phyloP scores from a whole-genome alignment of 2,888 invertebrate species.

The Sinhomidia bicolor region DNA sequence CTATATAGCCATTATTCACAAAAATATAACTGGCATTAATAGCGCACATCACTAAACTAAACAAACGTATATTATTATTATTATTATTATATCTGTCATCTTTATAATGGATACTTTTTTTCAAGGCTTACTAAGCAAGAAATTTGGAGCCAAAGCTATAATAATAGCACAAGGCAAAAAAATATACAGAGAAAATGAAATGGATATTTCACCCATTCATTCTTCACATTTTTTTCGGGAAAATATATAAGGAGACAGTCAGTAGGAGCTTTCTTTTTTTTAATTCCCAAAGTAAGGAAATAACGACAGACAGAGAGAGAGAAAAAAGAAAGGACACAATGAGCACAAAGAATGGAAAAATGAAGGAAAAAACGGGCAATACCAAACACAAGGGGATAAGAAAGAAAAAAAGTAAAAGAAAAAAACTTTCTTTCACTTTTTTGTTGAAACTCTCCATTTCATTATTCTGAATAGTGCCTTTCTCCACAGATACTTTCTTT shows the following conservation, averaged over 20 bases:
- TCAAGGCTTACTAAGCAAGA: conserved; percentile 68
- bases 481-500: conserved; percentile 61
- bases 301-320: conserved; percentile 29
- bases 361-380: conserved; percentile 49
- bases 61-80: background rate
- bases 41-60: background rate
- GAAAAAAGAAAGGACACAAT: conserved; percentile 43
- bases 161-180: no score
- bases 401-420: conserved; percentile 7
- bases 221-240: background rate
- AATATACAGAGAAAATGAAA: conserved; percentile 44
- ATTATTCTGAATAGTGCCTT: conserved; percentile 63
- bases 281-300: conserved; percentile 54
- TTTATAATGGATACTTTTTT: conserved; percentile 47
- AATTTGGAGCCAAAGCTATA: conserved; percentile 61
- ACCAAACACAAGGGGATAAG: conserved; percentile 52
- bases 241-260: background rate
- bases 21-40: conserved; percentile 42
- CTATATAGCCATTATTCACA: conserved; percentile 34
- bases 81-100: conserved; percentile 39
- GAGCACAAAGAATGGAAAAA: conserved; percentile 35
- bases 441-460: conserved; percentile 62
- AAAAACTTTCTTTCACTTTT: conserved; percentile 45
- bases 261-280: conserved; percentile 47
- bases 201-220: conserved; percentile 50